Evolutionary conservation across 2,113 vertebrate species (phyloP).

Genomic region (Rhea americana): DNA sequence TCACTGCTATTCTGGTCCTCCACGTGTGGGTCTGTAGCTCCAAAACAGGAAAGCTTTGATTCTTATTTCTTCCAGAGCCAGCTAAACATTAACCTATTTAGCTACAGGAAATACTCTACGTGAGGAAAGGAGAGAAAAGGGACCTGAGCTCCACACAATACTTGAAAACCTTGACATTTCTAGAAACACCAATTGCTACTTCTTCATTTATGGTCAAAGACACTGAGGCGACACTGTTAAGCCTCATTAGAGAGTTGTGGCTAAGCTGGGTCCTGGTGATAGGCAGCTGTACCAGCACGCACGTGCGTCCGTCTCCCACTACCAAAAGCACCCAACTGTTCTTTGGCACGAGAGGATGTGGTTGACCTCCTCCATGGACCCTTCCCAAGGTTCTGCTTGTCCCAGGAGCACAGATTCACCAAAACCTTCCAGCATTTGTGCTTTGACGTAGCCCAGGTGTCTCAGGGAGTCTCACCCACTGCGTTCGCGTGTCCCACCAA

Average conservation of each 20-base stretch:
- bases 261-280: not conserved
- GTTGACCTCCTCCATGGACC: not conserved
- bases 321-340: rapidly evolving
- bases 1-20: constrained; percentile 14
- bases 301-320: not conserved
- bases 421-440: not conserved
- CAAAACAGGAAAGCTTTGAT: constrained; percentile 40
- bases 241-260: rapidly evolving
- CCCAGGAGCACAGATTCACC: not conserved
- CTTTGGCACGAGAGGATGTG: rapidly evolving
- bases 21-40: not conserved
- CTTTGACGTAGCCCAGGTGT: not conserved
- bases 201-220: not conserved
- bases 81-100: not conserved
- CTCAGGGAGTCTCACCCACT: not conserved
- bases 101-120: not conserved
- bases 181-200: not conserved
- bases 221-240: not conserved
- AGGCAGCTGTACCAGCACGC: rapidly evolving
- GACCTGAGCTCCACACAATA: not conserved
- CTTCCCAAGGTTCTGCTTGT: not conserved
- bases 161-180: not conserved
- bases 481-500: not conserved
- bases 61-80: not conserved
- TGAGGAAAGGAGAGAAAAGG: not conserved